A percentile compares a stretch with the other conserved stretches of the same genome.
phyloP scores from a whole-genome alignment of 2,113 vertebrate genomes.

The Tautogolabrus adspersus region DNA sequence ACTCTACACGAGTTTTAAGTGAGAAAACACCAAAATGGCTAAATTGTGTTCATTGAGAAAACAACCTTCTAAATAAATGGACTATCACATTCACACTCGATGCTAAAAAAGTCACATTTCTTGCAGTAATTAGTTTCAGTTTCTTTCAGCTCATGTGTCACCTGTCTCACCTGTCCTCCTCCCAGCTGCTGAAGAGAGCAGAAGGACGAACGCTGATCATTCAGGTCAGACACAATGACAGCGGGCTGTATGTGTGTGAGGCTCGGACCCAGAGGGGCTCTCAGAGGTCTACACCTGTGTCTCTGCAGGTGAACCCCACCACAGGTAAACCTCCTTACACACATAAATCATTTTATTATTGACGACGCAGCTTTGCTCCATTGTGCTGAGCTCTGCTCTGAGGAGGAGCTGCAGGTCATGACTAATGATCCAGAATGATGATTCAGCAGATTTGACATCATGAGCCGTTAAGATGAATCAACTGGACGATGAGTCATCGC shows the following conservation, averaged over 20 bases:
- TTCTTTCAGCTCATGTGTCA: too few relatives aligned
- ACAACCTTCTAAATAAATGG: too few relatives aligned
- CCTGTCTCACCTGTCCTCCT: neutral
- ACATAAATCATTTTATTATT: neutral
- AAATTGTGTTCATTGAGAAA: too few relatives aligned
- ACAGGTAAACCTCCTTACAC: neutral
- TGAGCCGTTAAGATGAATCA: neutral
- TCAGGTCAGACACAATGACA: neutral
- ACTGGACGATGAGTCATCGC: neutral
- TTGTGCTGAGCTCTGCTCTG: neutral
- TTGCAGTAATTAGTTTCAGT: too few relatives aligned
- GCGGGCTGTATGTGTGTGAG: constrained; percentile 51
- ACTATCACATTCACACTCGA: too few relatives aligned
- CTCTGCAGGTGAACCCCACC: neutral
- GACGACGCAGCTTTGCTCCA: too few relatives aligned
- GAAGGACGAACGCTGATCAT: constrained; percentile 4
- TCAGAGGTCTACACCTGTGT: constrained; percentile 28
- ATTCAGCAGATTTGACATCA: neutral
- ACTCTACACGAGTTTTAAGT: too few relatives aligned
- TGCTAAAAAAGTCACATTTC: too few relatives aligned
- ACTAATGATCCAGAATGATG: constrained; percentile 10
- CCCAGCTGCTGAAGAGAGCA: neutral
- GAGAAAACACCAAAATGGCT: too few relatives aligned
- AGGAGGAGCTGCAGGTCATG: neutral
- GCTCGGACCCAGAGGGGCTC: constrained; percentile 4